Percentiles rank a stretch among this genome's conserved stretches.
Evolutionary conservation across 2,113 vertebrate genomes (phyloP).

Genomic region (Trogon surrucura): DNA sequence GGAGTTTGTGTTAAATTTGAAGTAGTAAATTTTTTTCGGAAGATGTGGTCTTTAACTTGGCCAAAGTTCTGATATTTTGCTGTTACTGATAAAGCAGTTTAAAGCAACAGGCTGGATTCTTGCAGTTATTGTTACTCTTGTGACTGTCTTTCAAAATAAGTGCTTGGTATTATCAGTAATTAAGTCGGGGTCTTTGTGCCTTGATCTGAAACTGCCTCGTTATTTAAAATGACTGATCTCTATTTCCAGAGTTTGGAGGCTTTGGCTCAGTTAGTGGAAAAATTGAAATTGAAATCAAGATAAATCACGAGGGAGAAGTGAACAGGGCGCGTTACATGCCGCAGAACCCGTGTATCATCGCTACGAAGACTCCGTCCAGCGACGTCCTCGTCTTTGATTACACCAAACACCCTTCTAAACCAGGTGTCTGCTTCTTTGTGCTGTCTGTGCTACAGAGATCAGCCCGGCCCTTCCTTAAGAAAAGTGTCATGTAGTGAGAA

Average conservation of each 20-base stretch:
- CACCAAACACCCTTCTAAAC: constrained; percentile 98
- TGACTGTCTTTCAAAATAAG: not conserved
- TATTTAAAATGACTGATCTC: not conserved
- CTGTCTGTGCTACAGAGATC: not conserved
- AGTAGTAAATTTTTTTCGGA: not conserved
- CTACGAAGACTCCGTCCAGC: constrained; percentile 97
- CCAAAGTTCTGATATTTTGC: not conserved
- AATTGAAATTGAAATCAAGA: constrained; percentile 99
- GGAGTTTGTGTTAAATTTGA: not conserved
- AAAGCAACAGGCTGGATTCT: not conserved
- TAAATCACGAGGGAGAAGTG: constrained; percentile 98
- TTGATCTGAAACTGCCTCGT: not conserved
- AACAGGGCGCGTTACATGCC: constrained; percentile 98
- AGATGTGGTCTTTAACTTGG: not conserved
- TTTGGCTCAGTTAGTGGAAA: constrained; percentile 99
- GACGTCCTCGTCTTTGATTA: constrained; percentile 99
- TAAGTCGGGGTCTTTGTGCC: not conserved
- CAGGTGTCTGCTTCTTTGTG: constrained; percentile 76
- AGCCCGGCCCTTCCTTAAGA: not conserved
- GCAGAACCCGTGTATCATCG: constrained; percentile 98
- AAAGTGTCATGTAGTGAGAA: not conserved
- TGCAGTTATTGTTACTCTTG: not conserved
- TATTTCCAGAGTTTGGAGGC: constrained; percentile 91
- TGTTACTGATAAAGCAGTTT: not conserved
- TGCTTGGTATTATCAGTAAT: not conserved